phyloP scores from a whole-genome alignment of 2,797 vertebrate species.

The Lerista edwardsae region DNA sequence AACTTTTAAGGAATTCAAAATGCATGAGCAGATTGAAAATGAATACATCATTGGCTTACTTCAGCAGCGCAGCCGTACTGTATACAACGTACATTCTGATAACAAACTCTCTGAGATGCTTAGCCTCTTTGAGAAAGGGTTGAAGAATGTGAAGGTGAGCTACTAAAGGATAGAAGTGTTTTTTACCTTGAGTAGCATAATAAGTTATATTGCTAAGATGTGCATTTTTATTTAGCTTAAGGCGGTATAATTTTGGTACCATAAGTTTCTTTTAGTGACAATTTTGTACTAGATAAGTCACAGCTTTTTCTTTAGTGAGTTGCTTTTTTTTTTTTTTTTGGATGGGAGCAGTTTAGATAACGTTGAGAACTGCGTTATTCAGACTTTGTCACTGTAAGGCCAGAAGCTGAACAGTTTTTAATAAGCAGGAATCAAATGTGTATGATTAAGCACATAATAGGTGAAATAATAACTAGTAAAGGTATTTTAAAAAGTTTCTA shows the following conservation, averaged over 20 bases:
- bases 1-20: conserved; percentile 99
- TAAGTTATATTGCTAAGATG: not conserved
- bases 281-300: not conserved
- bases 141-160: conserved; percentile 92
- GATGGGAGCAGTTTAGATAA: not conserved
- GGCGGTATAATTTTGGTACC: not conserved
- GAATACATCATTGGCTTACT: conserved; percentile 95
- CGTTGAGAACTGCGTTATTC: not conserved
- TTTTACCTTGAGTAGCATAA: not conserved
- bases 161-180: conserved; percentile 30
- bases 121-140: conserved; percentile 94
- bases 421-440: not conserved
- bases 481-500: too few species aligned
- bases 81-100: conserved; percentile 96
- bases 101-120: conserved; percentile 99
- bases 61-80: conserved; percentile 93
- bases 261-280: not conserved
- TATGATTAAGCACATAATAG: not conserved
- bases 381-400: not conserved
- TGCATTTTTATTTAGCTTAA: not conserved
- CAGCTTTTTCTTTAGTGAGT: not conserved
- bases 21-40: conserved; percentile 99
- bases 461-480: not conserved
- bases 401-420: not conserved
- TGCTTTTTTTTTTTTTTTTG: not conserved